Evolutionary conservation across 2,888 invertebrate genomes (phyloP).

Genomic region (Hirtodrosophila trivittata): DNA sequence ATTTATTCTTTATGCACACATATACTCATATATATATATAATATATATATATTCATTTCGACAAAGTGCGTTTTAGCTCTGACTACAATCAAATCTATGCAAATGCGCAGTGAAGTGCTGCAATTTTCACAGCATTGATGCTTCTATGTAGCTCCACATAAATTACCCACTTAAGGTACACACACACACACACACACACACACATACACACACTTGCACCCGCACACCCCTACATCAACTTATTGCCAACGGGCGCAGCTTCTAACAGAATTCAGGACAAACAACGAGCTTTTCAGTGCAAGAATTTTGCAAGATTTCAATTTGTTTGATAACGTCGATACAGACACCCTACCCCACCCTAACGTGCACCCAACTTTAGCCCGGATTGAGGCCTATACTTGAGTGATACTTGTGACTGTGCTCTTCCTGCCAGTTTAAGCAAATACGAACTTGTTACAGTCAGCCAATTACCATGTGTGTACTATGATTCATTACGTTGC

Average conservation of each 20-base stretch:
- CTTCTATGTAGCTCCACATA: slow-evolving; percentile 37
- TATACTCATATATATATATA: not conserved
- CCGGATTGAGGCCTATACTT: not conserved
- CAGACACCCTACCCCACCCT: not conserved
- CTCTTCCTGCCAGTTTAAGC: slow-evolving; percentile 8
- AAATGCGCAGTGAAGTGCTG: slow-evolving; percentile 54
- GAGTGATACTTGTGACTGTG: slow-evolving; percentile 30
- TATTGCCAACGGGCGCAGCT: slow-evolving; percentile 19
- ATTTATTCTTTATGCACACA: not conserved
- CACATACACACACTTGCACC: not conserved
- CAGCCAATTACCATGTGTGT: slow-evolving; percentile 17
- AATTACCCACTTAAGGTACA: slow-evolving; percentile 49
- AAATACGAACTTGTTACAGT: slow-evolving; percentile 16
- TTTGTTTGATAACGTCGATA: slow-evolving; percentile 66
- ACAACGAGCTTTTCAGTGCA: slow-evolving; percentile 40
- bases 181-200: slow-evolving; percentile 8
- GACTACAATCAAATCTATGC: slow-evolving; percentile 60
- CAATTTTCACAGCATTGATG: slow-evolving; percentile 49
- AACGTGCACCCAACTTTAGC: not conserved
- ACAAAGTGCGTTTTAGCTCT: slow-evolving; percentile 42
- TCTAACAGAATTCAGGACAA: slow-evolving; percentile 52
- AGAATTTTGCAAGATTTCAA: slow-evolving; percentile 74
- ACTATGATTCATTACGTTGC: slow-evolving; percentile 1
- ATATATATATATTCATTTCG: slow-evolving; percentile 36
- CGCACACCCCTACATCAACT: slow-evolving; percentile 1